Base-by-base conservation (phyloP, 2,113 vertebrate species). In the Murina feae region DNA sequence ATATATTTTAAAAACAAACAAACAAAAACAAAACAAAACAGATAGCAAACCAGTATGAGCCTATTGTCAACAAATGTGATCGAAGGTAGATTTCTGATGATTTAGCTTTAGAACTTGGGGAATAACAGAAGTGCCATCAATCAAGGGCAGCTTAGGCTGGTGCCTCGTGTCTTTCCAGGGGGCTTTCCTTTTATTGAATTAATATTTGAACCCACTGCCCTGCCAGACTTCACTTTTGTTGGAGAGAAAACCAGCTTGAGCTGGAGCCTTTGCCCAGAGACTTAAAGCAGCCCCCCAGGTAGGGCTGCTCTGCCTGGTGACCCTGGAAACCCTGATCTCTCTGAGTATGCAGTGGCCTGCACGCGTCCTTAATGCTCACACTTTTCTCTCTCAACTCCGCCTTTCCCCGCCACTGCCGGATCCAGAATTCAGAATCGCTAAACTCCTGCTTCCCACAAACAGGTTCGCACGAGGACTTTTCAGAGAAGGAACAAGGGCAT, bases 161-260 rank as follows among this genome's bases (percentile, higher is more conserved):
- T 79, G 89, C 86, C 42, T 9, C 0, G 0, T 66, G 82, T 88
- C 81, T 91, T 95, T 85, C 76, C 72, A 85, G 69, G 49, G 63
- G 53, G n/a, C 14, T 93, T 94, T 90, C 32, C 63, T 93, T 93
- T 82, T 86, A 53, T 86, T 79, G 39, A 93, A 89, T 93, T 79
- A 66, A 44, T 86, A 78, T 87, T 79, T n/a, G 68, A 23, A 30
- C 71, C 42, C 5, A 49, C 28, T 44, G 49, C 60, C 1, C 47
- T 53, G 76, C 82, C 94, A 96, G 42, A 90, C 39, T 85, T 96
- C 69, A 30, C 86, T 95, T 80, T 84, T 35, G 37, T 63, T 53
- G 25, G 51, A 63, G n/a, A 82, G 82, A 69, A 68, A 91, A 85
- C 49, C 25, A 14, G 13, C 37, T 89, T 39, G 60, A 74, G 80